A percentile compares a stretch with the other conserved stretches of the same genome.
Evolutionary conservation across 1,140 invertebrate species (phyloP).

Genomic region (Triops longicaudatus): DNA sequence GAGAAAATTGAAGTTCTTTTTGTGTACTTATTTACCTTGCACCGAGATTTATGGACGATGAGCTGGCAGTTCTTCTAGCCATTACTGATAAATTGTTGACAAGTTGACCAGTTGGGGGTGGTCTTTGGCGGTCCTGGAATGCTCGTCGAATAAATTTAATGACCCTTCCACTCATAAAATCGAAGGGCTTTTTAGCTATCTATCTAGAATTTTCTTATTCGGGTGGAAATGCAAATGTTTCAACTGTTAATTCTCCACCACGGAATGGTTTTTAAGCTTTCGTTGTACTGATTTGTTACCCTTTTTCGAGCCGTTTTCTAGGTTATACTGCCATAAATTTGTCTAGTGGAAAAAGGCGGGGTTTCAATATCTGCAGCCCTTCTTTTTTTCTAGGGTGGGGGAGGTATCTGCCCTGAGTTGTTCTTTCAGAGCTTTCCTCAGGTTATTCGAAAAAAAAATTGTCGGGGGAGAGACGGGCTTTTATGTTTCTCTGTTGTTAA

Average conservation of each 20-base stretch:
- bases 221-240: neutral
- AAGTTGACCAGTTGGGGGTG: slow-evolving; percentile 5
- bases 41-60: neutral
- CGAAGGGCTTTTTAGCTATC: no score
- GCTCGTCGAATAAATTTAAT: neutral
- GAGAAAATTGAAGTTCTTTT: neutral
- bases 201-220: neutral
- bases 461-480: neutral
- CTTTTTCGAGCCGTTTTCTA: neutral
- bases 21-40: neutral
- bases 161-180: neutral
- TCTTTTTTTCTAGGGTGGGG: neutral
- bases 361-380: neutral
- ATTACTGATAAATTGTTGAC: slow-evolving; percentile 12
- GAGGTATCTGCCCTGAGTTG: neutral
- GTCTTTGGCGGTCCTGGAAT: neutral
- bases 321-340: neutral
- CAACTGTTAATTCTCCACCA: neutral
- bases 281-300: neutral
- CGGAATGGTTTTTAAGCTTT: neutral
- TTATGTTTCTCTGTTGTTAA: slow-evolving; percentile 3
- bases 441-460: neutral
- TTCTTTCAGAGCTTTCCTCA: neutral
- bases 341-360: slow-evolving; percentile 10
- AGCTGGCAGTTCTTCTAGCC: neutral